Percentiles rank a stretch among this genome's conserved stretches.
These are phyloP conservation scores for Acanthaster planci DNA, from an alignment of 35 echinoderm and acorn worm genomes.

Conservation along the genomic window DNA sequence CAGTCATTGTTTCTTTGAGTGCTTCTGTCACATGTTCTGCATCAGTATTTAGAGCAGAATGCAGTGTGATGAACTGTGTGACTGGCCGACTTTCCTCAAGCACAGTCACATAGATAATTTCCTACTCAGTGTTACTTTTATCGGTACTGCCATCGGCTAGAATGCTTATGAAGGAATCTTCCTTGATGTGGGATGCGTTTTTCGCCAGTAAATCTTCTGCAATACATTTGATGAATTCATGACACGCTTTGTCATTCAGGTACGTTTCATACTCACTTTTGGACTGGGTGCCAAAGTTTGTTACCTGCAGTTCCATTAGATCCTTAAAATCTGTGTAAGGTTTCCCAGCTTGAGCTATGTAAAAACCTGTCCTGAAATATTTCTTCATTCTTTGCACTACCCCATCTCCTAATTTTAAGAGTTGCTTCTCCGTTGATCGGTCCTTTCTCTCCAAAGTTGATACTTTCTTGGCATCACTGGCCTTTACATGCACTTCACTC, in stretches of 20 bases:
- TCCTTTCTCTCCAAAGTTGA: constrained; percentile 1
- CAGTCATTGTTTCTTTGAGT: constrained; percentile 23
- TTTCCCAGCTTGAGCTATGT: constrained; percentile 32
- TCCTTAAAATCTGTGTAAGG: constrained; percentile 19
- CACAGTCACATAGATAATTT: constrained; percentile 33
- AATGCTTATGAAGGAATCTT: constrained; percentile 30
- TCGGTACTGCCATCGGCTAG: constrained; percentile 24
- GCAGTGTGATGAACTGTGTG: constrained; percentile 12
- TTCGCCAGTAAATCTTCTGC: constrained; percentile 16
- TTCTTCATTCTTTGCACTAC: constrained; percentile 40
- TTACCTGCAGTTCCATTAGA: constrained; percentile 27
- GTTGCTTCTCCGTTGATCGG: constrained; percentile 25
- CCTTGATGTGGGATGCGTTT: neutral
- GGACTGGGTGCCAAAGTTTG: too few species aligned
- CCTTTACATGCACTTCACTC: neutral
- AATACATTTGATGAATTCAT: constrained; percentile 29
- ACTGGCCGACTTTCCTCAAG: constrained; percentile 21
- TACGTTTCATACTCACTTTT: too few species aligned
- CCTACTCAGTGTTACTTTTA: constrained; percentile 7
- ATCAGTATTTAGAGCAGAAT: constrained; percentile 10
- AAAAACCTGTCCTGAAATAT: constrained; percentile 24
- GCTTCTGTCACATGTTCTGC: constrained; percentile 20
- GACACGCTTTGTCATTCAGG: constrained; percentile 33
- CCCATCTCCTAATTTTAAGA: constrained; percentile 17
- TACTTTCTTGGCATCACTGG: constrained; percentile 11